Conservation (phyloP, 1,140 invertebrate genomes). For the Helicoverpa zea region DNA sequence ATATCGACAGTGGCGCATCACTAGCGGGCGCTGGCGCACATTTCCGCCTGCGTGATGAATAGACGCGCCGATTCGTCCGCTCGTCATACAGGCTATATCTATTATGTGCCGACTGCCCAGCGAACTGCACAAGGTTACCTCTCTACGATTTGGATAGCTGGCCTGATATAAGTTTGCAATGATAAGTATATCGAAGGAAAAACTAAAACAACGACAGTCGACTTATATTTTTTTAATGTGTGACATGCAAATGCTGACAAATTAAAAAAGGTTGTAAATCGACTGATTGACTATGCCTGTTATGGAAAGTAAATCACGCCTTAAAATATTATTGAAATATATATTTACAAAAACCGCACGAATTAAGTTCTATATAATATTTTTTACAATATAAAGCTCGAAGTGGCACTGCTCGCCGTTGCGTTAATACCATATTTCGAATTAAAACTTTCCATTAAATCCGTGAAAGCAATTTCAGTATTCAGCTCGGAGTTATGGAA, state of each 20-base stretch:
- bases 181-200: too few relatives aligned
- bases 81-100: constrained; percentile 34
- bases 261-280: too few relatives aligned
- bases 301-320: not conserved
- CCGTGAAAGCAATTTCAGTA: constrained; percentile 30
- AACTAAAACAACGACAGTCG: too few relatives aligned
- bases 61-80: constrained; percentile 32
- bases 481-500: not conserved
- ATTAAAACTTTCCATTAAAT: constrained; percentile 43
- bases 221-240: too few relatives aligned
- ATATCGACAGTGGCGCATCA: not conserved
- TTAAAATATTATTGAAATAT: not conserved
- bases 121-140: not conserved
- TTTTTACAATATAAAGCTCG: constrained; percentile 18
- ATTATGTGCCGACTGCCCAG: constrained; percentile 23
- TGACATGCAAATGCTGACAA: too few relatives aligned
- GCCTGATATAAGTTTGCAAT: too few relatives aligned
- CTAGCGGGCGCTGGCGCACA: constrained; percentile 43
- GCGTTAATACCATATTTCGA: constrained; percentile 25
- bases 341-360: not conserved
- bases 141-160: not conserved
- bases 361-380: not conserved
- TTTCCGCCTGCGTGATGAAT: constrained; percentile 49
- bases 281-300: too few relatives aligned
- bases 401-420: constrained; percentile 10